A percentile compares a stretch with the other conserved stretches of the same genome.
phyloP scores from a whole-genome alignment of 2,888 invertebrate species.

The Hypsopygia costalis region DNA sequence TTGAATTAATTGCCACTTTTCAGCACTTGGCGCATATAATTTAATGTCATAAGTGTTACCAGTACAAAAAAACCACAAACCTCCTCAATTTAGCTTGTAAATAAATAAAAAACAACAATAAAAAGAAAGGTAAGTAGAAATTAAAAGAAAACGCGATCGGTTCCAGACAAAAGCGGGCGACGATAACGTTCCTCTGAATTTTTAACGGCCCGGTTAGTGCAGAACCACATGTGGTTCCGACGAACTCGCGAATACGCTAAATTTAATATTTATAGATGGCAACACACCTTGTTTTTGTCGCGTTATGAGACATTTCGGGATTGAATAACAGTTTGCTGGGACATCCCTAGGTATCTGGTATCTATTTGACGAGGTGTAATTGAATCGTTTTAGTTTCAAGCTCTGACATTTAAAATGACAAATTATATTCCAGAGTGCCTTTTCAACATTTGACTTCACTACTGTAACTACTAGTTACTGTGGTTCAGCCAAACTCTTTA shows the following conservation, averaged over 20 bases:
- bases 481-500: no score
- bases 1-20: no score
- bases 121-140: slow-evolving; percentile 2
- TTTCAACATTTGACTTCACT: no score
- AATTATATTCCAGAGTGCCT: no score
- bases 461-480: no score
- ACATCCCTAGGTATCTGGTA: slow-evolving; percentile 9
- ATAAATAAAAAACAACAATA: no score
- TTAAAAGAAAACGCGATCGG: slow-evolving; percentile 29
- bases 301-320: slow-evolving; percentile 49
- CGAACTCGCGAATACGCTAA: slow-evolving; percentile 60
- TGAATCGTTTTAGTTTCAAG: slow-evolving; percentile 16
- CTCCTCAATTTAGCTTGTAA: no score
- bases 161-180: slow-evolving; percentile 46
- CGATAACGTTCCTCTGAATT: slow-evolving; percentile 63
- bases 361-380: slow-evolving; percentile 13
- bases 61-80: no score
- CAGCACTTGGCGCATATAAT: no score
- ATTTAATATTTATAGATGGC: slow-evolving; percentile 73
- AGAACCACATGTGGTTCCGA: slow-evolving; percentile 57
- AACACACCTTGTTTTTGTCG: slow-evolving; percentile 59
- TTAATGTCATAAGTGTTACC: no score
- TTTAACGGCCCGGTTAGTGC: slow-evolving; percentile 67
- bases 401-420: background rate
- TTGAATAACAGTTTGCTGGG: slow-evolving; percentile 27